Conservation (phyloP, 1,140 invertebrate species). For the Sinonovacula constricta region DNA sequence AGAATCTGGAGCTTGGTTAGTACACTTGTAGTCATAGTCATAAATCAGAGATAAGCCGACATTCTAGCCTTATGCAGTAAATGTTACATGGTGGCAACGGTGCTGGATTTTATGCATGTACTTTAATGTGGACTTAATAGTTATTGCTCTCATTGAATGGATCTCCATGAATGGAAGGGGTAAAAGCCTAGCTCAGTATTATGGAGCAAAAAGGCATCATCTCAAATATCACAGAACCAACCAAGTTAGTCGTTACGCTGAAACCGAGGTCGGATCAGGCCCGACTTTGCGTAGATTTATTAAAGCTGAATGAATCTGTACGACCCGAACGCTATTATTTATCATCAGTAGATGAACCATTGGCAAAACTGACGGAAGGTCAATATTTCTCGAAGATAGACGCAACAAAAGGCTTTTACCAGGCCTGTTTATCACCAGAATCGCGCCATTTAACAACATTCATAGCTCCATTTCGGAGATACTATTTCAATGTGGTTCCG, state of each 20-base stretch:
- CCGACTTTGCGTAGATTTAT: conserved; percentile 50
- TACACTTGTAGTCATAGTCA: too few relatives aligned
- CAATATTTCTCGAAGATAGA: conserved; percentile 73
- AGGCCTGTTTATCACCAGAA: conserved; percentile 34
- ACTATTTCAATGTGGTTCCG: conserved; percentile 46
- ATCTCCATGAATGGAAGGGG: conserved; percentile 40
- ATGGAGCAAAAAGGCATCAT: conserved; percentile 56
- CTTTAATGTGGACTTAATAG: too few relatives aligned
- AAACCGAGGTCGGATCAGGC: conserved; percentile 48
- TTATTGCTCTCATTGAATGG: too few relatives aligned
- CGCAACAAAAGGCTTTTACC: conserved; percentile 77
- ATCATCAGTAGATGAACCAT: conserved; percentile 37
- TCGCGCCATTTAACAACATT: conserved; percentile 47
- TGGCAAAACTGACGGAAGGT: conserved; percentile 10
- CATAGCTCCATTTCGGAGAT: conserved; percentile 54
- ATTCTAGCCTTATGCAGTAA: too few relatives aligned
- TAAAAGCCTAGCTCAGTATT: conserved; percentile 47
- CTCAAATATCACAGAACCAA: conserved; percentile 36
- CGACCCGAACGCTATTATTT: conserved; percentile 34
- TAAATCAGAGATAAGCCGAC: too few relatives aligned
- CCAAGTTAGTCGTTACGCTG: conserved; percentile 40
- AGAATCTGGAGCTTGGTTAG: too few relatives aligned
- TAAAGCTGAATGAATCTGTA: conserved; percentile 48
- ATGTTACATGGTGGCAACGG: too few relatives aligned
- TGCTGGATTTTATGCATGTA: too few relatives aligned